Evolutionary conservation across 2,113 vertebrate species (phyloP), one percentile per base, ranked within the genome.

Genomic region (Tetrao urogallus): DNA sequence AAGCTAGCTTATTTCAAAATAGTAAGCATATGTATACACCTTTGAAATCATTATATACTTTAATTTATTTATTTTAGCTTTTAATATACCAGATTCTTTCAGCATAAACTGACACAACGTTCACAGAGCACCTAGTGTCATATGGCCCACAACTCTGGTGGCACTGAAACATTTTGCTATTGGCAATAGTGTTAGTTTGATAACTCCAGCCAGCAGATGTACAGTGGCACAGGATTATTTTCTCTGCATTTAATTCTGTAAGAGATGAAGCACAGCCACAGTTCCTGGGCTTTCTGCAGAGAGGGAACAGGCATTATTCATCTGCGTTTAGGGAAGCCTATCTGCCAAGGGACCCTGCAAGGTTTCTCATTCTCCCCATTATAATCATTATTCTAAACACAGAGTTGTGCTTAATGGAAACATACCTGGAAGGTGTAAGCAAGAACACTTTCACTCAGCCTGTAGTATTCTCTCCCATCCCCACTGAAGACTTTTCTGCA

Each of bases 401-500:
- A 79, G 85, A 76, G 6, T 6, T 66, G 18, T 63, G 18, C 18
- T 77, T 92, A 76, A 52, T 20, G 27, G 10, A 92, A 82, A 97
- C 96, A 34, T 94, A 99, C 99, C 98, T 99, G 98, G 88, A 99
- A 99, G 87, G 94, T 98, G 77, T 99, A 99, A 79, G 98, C 98
- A n/a, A 99, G 98, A 81, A 98, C 14, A 30, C 97, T 99, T 65
- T 98, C 98, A 76, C 99, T 99, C 63, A 99, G 96, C 64, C 99
- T 97, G 91, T 98, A 99, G 71, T 80, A 98, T 25, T 97, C 60
- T 82, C 66, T 97, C 57, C 97, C 93, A 71, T 99, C 98, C 0
- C 97, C 98, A 0, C 98, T 99, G 64, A 98, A 99, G 45, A 99
- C 97, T 57, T 98, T 99, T 90, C 98, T 98, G 97, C 99, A 99